Conservation (phyloP, 2,888 invertebrate species). For the Polietes domitor region DNA sequence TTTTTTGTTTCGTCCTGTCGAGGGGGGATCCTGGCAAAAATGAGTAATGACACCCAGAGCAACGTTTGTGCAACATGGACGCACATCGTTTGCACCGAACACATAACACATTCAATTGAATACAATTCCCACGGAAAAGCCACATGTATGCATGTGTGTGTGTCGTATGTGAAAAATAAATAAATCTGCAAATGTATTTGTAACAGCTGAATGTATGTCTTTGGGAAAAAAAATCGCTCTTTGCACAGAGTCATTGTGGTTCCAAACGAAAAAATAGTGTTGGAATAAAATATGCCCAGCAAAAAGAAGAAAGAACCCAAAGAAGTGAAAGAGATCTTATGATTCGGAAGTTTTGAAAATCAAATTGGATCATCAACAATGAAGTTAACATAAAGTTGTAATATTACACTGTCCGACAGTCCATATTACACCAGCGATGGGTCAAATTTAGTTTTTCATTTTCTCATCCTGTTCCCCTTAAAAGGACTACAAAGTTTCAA, state of each 20-base stretch:
- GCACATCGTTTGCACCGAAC: slow-evolving; percentile 38
- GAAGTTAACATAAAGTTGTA: no score
- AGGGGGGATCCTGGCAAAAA: slow-evolving; percentile 33
- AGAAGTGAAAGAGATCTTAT: no score
- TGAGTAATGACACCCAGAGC: slow-evolving; percentile 66
- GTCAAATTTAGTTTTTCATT: no score
- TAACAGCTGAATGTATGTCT: slow-evolving; percentile 1
- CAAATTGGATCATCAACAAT: no score
- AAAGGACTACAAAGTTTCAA: no score
- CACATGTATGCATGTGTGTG: not conserved
- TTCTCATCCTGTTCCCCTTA: no score
- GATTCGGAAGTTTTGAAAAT: no score
- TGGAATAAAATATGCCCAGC: no score
- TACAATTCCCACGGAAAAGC: slow-evolving; percentile 47
- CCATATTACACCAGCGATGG: no score
- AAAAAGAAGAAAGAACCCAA: no score
- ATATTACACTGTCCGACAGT: no score
- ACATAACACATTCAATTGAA: slow-evolving; percentile 57
- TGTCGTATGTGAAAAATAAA: slow-evolving; percentile 21
- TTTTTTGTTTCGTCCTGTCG: not conserved
- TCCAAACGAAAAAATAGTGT: not conserved
- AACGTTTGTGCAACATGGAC: slow-evolving; percentile 54
- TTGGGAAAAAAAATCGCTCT: slow-evolving; percentile 12
- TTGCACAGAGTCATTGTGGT: slow-evolving; percentile 33
- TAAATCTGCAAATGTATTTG: slow-evolving; percentile 54